Conservation (phyloP, 2,113 vertebrate genomes). For the Tyto alba region DNA sequence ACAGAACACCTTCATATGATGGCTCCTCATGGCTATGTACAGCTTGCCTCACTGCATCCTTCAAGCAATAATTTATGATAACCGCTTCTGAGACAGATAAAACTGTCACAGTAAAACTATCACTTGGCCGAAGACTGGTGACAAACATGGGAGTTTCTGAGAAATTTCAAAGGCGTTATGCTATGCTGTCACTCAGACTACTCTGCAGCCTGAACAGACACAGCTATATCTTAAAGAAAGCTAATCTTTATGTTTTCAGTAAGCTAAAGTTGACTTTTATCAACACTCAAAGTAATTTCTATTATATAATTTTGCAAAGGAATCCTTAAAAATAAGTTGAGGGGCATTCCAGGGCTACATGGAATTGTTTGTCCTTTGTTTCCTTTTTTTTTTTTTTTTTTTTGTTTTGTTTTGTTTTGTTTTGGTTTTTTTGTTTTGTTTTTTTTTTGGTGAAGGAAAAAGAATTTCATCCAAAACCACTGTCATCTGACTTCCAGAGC, state of each 20-base stretch:
- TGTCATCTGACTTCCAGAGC: background rate
- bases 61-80: background rate
- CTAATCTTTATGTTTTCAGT: background rate
- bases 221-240: background rate
- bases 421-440: too few species aligned
- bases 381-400: background rate
- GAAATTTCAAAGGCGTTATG: background rate
- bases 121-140: background rate
- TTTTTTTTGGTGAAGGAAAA: background rate
- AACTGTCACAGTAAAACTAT: background rate
- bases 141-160: background rate
- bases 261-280: background rate
- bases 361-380: background rate
- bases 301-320: background rate
- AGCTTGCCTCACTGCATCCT: background rate
- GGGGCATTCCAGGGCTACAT: accelerated
- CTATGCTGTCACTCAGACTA: background rate
- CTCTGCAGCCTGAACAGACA: background rate
- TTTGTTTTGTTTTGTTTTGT: background rate
- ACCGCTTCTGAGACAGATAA: background rate
- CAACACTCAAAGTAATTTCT: background rate
- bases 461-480: background rate
- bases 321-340: background rate
- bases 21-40: background rate
- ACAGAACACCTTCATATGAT: background rate